Conservation (phyloP, 1,140 invertebrate species). For the Whitmania pigra region DNA sequence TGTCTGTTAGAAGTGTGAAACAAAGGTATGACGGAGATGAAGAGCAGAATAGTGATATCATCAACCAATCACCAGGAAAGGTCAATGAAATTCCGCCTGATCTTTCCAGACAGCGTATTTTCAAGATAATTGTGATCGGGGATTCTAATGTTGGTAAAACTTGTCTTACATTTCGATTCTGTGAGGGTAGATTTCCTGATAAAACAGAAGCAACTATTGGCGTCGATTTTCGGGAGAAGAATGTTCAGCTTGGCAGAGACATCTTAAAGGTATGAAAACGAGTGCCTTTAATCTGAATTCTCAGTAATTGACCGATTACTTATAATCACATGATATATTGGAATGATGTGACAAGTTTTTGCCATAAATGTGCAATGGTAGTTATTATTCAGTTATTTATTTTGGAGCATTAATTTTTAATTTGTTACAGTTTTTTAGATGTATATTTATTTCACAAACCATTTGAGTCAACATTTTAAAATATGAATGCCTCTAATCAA, state of each 20-base stretch:
- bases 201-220: slow-evolving; percentile 70
- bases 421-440: too few relatives aligned
- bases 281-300: neutral
- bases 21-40: too few relatives aligned
- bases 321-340: neutral
- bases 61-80: too few relatives aligned
- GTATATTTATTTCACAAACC: too few relatives aligned
- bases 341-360: neutral
- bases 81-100: neutral
- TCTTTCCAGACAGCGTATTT: slow-evolving; percentile 41
- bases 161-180: slow-evolving; percentile 65
- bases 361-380: too few relatives aligned
- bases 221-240: slow-evolving; percentile 66
- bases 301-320: neutral
- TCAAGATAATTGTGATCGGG: slow-evolving; percentile 69
- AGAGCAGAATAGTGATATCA: too few relatives aligned
- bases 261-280: slow-evolving; percentile 51
- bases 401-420: neutral
- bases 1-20: too few relatives aligned
- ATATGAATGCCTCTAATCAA: too few relatives aligned
- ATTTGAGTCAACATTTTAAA: too few relatives aligned
- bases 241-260: slow-evolving; percentile 56
- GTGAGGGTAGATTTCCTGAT: slow-evolving; percentile 60
- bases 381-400: neutral
- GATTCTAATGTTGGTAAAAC: slow-evolving; percentile 73